Evolutionary conservation across 2,113 vertebrate species (phyloP), one percentile per base, ranked within the genome.

Genomic region (Dipodomys spectabilis): DNA sequence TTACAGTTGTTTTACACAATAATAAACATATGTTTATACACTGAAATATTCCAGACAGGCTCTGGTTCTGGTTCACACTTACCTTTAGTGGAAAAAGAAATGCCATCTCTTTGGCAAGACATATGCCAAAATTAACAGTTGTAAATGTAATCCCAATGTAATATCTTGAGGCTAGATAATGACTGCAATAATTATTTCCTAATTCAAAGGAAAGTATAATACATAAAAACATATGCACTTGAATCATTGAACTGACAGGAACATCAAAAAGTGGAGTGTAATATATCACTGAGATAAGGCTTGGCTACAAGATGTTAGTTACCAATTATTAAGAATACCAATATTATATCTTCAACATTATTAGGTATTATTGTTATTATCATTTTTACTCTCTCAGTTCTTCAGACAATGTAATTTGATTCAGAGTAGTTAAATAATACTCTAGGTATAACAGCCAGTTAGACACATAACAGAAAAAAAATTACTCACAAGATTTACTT

Each of bases 1-100:
- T 88, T 75, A 87, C 20, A 64, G 67, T 85, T 93, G 30, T 85
- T 93, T 27, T 82, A 44, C 53, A 90, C 73, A 96, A 91, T n/a
- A 93, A 16, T 87, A 96, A 95, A 90, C 92, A 94, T 74, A 95
- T 90, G 74, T 79, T 86, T 88, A 92, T 57, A n/a, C 25, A 71
- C 82, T 89, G 8, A 32, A 57, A 82, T 90, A 93, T 87, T 68
- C 28, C 45, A 91, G 60, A 93, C 60, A 88, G 45, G 1, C 32
- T 94, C 68, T 94, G 65, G 13, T 68, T 90, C 78, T 93, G 68
- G 30, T 12, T 95, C 93, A 71, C 60, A 23, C 89, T 95, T 95
- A 22, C 1, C 8, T 95, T 92, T 82, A 81, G 32, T 78, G 15
- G 44, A 75, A 83, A 30, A 71, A 25, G 53, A 88, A 81, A 13